phyloP scores from a whole-genome alignment of 2,888 invertebrate species.

The Tachina fera region DNA sequence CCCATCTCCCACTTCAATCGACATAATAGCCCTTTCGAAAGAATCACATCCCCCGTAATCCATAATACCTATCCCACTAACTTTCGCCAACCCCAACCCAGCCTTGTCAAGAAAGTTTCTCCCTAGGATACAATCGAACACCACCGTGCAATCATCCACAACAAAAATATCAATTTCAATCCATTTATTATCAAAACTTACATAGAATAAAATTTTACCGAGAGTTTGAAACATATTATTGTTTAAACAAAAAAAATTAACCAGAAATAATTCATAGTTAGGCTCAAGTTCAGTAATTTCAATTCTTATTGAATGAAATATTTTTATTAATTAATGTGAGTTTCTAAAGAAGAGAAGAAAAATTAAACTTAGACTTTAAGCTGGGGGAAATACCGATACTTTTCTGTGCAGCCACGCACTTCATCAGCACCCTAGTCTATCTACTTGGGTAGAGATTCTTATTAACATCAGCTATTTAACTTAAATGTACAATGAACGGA shows the following conservation, averaged over 20 bases:
- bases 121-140: slow-evolving; percentile 32
- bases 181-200: slow-evolving; percentile 22
- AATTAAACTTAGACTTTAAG: too few relatives aligned
- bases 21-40: slow-evolving; percentile 18
- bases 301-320: too few relatives aligned
- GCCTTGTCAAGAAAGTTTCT: slow-evolving; percentile 44
- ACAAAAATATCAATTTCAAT: slow-evolving; percentile 38
- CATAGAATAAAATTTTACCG: slow-evolving; percentile 21
- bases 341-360: too few relatives aligned
- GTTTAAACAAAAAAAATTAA: slow-evolving; percentile 44
- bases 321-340: too few relatives aligned
- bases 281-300: too few relatives aligned
- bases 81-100: background rate
- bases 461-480: too few relatives aligned
- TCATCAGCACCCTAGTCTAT: too few relatives aligned
- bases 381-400: too few relatives aligned
- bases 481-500: too few relatives aligned
- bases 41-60: background rate
- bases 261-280: too few relatives aligned
- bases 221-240: slow-evolving; percentile 26
- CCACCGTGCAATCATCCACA: slow-evolving; percentile 36
- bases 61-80: background rate
- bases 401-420: too few relatives aligned
- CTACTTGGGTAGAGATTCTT: too few relatives aligned
- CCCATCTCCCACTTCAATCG: slow-evolving; percentile 2